Conservation (phyloP, 2,797 vertebrate genomes). For the Bufotes viridis region DNA sequence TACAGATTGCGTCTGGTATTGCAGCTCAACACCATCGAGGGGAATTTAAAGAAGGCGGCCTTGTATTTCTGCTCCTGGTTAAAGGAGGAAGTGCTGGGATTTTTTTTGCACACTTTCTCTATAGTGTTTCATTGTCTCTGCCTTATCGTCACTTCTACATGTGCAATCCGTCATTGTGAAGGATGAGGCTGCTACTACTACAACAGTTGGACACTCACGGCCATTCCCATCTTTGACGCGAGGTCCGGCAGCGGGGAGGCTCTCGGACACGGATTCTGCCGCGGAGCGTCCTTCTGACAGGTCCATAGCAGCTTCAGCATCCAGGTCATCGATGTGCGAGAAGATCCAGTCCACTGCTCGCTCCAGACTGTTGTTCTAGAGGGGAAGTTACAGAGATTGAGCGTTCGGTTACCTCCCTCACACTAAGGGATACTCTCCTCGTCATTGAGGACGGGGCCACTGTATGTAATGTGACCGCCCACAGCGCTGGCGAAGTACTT, state of each 20-base stretch:
- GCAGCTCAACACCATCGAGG: no score
- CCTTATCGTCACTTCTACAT: no score
- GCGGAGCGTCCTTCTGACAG: slow-evolving; percentile 95
- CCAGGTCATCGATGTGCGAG: slow-evolving; percentile 95
- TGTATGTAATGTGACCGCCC: no score
- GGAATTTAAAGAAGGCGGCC: no score
- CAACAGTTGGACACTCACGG: slow-evolving; percentile 80
- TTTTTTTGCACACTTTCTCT: no score
- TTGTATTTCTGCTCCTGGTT: no score
- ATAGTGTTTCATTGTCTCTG: no score
- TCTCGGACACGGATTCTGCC: slow-evolving; percentile 88
- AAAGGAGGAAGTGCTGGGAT: no score
- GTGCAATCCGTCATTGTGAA: no score
- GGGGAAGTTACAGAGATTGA: neutral
- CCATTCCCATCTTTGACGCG: slow-evolving; percentile 92
- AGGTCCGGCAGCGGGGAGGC: slow-evolving; percentile 87
- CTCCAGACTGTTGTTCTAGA: slow-evolving; percentile 91
- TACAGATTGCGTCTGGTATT: no score
- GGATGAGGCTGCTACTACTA: neutral
- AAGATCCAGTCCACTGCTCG: slow-evolving; percentile 99
- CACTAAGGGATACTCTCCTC: no score
- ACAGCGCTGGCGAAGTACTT: slow-evolving; percentile 56
- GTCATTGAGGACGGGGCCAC: neutral
- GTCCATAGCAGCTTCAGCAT: slow-evolving; percentile 92
- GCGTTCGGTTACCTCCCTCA: neutral